Percentiles rank a stretch among this genome's conserved stretches.
phyloP scores from a whole-genome alignment of 2,888 invertebrate genomes.

The Rhamnusium bicolor region DNA sequence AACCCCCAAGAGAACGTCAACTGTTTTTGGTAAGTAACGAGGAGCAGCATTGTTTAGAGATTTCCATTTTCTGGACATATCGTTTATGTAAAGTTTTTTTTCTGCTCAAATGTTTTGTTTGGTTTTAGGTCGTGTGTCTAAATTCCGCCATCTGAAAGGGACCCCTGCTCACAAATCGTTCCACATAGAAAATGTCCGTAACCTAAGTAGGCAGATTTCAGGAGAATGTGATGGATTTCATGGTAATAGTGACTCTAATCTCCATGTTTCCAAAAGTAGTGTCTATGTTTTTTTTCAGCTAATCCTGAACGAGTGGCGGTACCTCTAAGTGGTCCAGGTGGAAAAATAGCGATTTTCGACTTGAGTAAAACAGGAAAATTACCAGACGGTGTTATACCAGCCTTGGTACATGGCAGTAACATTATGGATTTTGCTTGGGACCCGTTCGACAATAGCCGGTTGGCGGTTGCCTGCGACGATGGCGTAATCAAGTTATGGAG shows the following conservation, averaged over 20 bases:
- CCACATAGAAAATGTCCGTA: conserved; percentile 93
- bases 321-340: conserved; percentile 92
- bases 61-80: no score
- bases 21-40: conserved; percentile 81
- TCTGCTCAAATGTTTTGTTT: no score
- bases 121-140: conserved; percentile 83
- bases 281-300: conserved; percentile 71
- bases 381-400: conserved; percentile 87
- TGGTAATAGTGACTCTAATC: conserved; percentile 72
- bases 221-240: conserved; percentile 96
- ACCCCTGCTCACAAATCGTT: conserved; percentile 92
- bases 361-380: conserved; percentile 83
- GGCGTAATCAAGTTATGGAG: conserved; percentile 73
- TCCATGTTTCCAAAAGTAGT: background rate
- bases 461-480: conserved; percentile 93
- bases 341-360: conserved; percentile 90
- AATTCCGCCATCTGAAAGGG: conserved; percentile 94
- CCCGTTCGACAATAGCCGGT: conserved; percentile 82
- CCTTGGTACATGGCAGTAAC: conserved; percentile 91
- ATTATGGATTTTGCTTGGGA: conserved; percentile 97
- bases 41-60: background rate
- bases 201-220: conserved; percentile 91
- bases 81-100: background rate
- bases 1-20: conserved; percentile 87
- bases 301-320: conserved; percentile 92